Evolutionary conservation across 1,140 invertebrate genomes (phyloP).

Genomic region (Drosophila guanche): DNA sequence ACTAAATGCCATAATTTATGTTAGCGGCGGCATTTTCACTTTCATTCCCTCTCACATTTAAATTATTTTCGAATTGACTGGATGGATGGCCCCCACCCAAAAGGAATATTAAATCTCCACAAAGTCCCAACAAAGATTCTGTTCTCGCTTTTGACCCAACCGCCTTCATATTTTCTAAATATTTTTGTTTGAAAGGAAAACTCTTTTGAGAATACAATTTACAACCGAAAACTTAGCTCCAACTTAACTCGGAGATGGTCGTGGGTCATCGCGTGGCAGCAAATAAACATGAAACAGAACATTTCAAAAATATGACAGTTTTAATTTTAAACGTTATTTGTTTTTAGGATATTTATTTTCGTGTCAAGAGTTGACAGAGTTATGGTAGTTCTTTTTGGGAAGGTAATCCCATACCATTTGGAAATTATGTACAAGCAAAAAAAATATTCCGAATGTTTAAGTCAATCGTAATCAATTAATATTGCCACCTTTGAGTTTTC

Average conservation of each 20-base stretch:
- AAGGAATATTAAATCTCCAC: conserved; percentile 76
- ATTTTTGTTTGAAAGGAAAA: conserved; percentile 58
- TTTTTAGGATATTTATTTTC: conserved; percentile 11
- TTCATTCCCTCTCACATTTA: conserved; percentile 36
- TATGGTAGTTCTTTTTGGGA: neutral
- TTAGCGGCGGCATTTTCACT: conserved; percentile 44
- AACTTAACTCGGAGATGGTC: conserved; percentile 27
- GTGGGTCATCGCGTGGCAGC: conserved; percentile 48
- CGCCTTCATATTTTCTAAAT: conserved; percentile 71
- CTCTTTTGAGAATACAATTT: conserved; percentile 65
- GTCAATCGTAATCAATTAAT: too few species aligned
- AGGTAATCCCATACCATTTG: neutral
- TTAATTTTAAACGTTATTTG: conserved; percentile 64
- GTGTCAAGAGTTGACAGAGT: neutral
- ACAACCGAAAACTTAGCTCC: conserved; percentile 32
- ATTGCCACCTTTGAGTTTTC: too few species aligned
- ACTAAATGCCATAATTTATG: conserved; percentile 77
- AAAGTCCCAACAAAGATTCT: conserved; percentile 52
- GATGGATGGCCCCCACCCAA: conserved; percentile 61
- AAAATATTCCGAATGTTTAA: neutral
- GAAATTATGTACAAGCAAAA: neutral
- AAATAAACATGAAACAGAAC: conserved; percentile 65
- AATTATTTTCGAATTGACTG: conserved; percentile 66
- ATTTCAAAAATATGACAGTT: conserved; percentile 73
- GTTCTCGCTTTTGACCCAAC: conserved; percentile 29